Conservation (phyloP, 2,888 invertebrate genomes). For the Synergus japonicus region DNA sequence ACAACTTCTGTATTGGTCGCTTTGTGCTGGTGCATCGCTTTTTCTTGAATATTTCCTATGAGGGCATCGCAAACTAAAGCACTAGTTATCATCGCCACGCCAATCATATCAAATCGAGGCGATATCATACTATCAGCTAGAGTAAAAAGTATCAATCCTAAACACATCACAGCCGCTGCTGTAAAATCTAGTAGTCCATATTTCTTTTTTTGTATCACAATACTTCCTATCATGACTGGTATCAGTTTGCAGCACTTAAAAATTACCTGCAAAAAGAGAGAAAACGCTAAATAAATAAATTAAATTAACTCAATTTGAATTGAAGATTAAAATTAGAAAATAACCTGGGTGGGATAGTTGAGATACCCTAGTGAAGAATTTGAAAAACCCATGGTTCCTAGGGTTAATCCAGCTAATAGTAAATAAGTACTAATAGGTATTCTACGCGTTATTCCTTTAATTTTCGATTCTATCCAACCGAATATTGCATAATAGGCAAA, state of each 20-base stretch:
- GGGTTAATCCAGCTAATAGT: conserved; percentile 89
- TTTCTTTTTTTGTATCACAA: conserved; percentile 92
- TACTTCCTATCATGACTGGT: conserved; percentile 96
- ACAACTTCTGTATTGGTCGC: conserved; percentile 95
- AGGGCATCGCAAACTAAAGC: conserved; percentile 96
- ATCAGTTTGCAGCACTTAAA: conserved; percentile 99
- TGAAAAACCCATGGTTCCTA: conserved; percentile 97
- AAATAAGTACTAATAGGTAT: conserved; percentile 91
- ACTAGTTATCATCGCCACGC: conserved; percentile 87
- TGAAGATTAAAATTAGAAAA: conserved; percentile 12
- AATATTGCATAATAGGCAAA: conserved; percentile 92
- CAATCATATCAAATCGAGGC: conserved; percentile 85
- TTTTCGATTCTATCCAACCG: conserved; percentile 86
- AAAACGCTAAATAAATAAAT: background rate
- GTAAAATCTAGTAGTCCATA: conserved; percentile 91
- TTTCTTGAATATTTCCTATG: conserved; percentile 98
- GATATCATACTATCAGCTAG: conserved; percentile 87
- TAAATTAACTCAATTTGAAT: background rate
- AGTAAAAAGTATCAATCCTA: conserved; percentile 94
- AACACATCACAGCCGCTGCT: conserved; percentile 91
- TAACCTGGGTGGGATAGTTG: conserved; percentile 94
- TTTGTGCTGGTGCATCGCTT: conserved; percentile 90
- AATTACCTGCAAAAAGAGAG: conserved; percentile 81
- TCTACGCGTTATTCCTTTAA: conserved; percentile 82
- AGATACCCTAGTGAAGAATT: conserved; percentile 96